Percentiles rank a stretch among this genome's conserved stretches.
phyloP scores from a whole-genome alignment of 2,113 vertebrate species.

The Semicossyphus pulcher region DNA sequence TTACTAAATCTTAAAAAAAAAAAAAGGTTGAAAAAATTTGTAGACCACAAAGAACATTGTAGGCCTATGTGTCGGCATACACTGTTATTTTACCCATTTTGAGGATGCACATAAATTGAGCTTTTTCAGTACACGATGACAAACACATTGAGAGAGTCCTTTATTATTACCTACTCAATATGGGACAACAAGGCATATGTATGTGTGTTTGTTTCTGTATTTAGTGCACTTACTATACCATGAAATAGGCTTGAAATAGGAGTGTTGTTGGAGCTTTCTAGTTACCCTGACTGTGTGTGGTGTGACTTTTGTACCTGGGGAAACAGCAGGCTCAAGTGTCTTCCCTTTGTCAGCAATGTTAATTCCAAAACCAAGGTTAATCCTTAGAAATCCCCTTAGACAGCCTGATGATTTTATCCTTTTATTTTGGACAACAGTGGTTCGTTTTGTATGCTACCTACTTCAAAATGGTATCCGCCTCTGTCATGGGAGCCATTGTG shows the following conservation, averaged over 20 bases:
- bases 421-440: slow-evolving; percentile 68
- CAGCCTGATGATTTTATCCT: slow-evolving; percentile 49
- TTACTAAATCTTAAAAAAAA: slow-evolving; percentile 58
- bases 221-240: slow-evolving; percentile 86
- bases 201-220: slow-evolving; percentile 81
- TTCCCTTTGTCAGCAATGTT: slow-evolving; percentile 79
- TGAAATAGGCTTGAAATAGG: slow-evolving; percentile 87
- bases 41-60: slow-evolving; percentile 67
- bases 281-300: slow-evolving; percentile 84
- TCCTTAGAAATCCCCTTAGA: slow-evolving; percentile 57
- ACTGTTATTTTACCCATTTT: slow-evolving; percentile 80
- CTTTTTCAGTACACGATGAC: slow-evolving; percentile 76
- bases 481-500: slow-evolving; percentile 51
- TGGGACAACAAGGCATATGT: slow-evolving; percentile 76
- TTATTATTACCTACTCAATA: slow-evolving; percentile 77
- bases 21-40: slow-evolving; percentile 57
- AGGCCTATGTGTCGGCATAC: slow-evolving; percentile 74
- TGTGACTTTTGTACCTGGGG: slow-evolving; percentile 83
- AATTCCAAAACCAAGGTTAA: slow-evolving; percentile 67
- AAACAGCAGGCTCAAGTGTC: slow-evolving; percentile 78
- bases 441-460: slow-evolving; percentile 71
- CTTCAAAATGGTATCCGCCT: slow-evolving; percentile 59
- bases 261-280: slow-evolving; percentile 85
- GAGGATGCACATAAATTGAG: slow-evolving; percentile 71
- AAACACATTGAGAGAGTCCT: slow-evolving; percentile 75